phyloP scores from a whole-genome alignment of 64 coral and sea anemone genomes.

The Pocillopora damicornis region DNA sequence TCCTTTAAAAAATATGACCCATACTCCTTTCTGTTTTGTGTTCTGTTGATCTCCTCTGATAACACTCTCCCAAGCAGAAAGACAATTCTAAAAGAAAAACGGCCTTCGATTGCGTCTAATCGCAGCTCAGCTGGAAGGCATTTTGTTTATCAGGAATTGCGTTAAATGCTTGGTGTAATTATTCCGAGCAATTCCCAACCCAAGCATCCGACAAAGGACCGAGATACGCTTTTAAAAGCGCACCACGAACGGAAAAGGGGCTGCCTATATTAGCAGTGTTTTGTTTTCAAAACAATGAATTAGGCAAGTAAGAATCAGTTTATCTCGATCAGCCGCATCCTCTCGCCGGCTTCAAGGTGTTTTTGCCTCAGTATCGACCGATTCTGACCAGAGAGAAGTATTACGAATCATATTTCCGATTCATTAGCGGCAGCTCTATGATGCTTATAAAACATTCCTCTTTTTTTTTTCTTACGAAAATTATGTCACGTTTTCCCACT shows the following conservation, averaged over 20 bases:
- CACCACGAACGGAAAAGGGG: not conserved
- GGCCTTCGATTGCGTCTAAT: not conserved
- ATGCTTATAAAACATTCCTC: not conserved
- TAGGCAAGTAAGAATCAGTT: not conserved
- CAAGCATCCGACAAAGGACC: not conserved
- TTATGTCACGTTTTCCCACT: not conserved
- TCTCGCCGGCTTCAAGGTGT: not conserved
- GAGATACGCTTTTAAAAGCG: not conserved
- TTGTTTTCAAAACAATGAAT: not conserved
- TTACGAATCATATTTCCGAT: not conserved
- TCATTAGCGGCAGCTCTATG: not conserved
- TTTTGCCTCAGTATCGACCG: not conserved
- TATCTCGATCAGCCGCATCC: not conserved
- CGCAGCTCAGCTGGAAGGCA: conserved; percentile 19
- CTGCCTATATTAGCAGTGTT: not conserved
- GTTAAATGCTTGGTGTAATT: conserved; percentile 4
- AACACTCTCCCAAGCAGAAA: not conserved
- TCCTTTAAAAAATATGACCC: not conserved
- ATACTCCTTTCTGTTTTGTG: not conserved
- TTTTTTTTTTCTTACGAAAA: not conserved
- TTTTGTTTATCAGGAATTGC: not conserved
- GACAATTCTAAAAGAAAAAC: not conserved
- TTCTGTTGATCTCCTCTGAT: not conserved
- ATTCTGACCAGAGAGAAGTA: not conserved
- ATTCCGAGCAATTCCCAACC: not conserved